phyloP scores from a whole-genome alignment of 2,113 vertebrate species.

The Isichthys henryi region DNA sequence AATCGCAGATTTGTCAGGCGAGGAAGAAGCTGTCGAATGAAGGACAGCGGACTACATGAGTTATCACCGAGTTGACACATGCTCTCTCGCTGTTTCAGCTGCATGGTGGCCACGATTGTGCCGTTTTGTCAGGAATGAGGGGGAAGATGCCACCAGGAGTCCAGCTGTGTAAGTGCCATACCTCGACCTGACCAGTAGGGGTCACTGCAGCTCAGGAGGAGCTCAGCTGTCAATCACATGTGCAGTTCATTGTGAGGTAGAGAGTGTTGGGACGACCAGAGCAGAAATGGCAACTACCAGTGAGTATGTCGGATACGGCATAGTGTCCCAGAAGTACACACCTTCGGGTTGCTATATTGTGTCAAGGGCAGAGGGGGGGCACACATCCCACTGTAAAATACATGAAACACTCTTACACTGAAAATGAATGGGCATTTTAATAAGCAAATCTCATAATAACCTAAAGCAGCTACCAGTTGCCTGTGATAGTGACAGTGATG shows the following conservation, averaged over 20 bases:
- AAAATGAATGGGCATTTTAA: not conserved
- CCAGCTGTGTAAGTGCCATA: not conserved
- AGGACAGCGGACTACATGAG: not conserved
- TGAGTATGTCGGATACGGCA: not conserved
- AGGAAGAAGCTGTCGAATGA: not conserved
- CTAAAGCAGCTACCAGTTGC: not conserved
- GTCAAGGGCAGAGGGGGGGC: no score
- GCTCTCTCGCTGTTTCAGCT: not conserved
- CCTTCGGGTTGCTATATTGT: not conserved
- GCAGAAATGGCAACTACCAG: not conserved
- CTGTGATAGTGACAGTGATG: not conserved
- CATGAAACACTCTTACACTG: not conserved
- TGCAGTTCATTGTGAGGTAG: not conserved
- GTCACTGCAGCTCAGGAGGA: slow-evolving; percentile 7
- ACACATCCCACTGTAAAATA: not conserved
- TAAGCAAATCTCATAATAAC: not conserved
- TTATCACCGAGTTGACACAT: not conserved
- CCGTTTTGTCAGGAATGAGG: not conserved
- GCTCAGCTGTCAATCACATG: slow-evolving; percentile 7
- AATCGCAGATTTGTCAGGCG: not conserved
- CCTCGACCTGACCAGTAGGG: not conserved
- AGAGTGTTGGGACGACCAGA: not conserved
- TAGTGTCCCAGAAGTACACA: not conserved
- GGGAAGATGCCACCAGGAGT: not conserved
- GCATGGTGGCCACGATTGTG: not conserved